Base-by-base conservation (phyloP, 2,888 invertebrate genomes). In the Diaperis boleti region DNA sequence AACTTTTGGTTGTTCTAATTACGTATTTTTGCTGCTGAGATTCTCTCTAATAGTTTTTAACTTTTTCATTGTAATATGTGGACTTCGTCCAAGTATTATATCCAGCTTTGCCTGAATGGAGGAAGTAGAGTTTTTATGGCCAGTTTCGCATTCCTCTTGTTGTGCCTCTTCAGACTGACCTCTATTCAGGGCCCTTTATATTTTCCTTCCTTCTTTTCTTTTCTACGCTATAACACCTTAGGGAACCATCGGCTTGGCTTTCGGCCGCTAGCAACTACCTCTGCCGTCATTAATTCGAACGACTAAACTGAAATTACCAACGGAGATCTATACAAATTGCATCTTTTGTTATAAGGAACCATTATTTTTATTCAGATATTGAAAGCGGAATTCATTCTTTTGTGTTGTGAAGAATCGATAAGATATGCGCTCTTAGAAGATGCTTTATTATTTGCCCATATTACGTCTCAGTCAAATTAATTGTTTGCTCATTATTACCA, bases 181-280 rank as follows among this genome's bases (percentile, higher is more conserved):
- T 62, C 67, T 65, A 69, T 69, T 68, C 72, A 59, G 61, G 55
- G 67, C 62, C 69, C 56, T 68, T 67, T 66, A 69, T 69, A 65
- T 68, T 70, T 70, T 62, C 68, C 66, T 69, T 67, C 64, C 52
- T 67, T 64, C 68, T 64, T 66, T 68, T 66, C 65, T 66, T 59
- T 18, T 63, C 70, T 69, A 64, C 65, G 66, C 68, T 67, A 72
- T 70, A 72, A 71, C 71, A 71, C 72, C 72, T 72, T 59, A 50
- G 71, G 72, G 72, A 69, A 65, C 65, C 72, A 69, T 69, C 69
- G 69, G 65, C 67, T 65, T 65, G 69, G 65, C 67, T 65, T 65
- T 62, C 65, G 68, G 55, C 64, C 67, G 66, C 66, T 66, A 59
- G 59, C 69, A 64, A 67, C 68, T 64, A 64, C 69, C 66, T 64